Conservation (phyloP, 2,888 invertebrate genomes). For the Mimachlamys varia region DNA sequence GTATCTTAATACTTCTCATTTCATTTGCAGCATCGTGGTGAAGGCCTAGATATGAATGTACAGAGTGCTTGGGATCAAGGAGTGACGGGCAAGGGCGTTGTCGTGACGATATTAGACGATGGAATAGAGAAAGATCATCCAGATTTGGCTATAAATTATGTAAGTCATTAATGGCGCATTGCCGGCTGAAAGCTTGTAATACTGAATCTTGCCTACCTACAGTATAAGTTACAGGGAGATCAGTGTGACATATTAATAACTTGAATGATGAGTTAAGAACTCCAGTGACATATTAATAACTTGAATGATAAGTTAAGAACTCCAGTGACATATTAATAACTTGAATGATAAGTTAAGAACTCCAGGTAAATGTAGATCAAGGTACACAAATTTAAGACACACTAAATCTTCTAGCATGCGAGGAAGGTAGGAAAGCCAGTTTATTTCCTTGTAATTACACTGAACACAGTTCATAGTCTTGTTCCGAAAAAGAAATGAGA, state of each 20-base stretch:
- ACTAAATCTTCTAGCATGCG: neutral
- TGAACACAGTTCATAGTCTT: too few relatives aligned
- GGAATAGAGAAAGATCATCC: conserved; percentile 98
- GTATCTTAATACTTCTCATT: neutral
- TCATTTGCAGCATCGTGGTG: conserved; percentile 86
- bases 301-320: too few relatives aligned
- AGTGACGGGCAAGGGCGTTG: conserved; percentile 95
- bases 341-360: too few relatives aligned
- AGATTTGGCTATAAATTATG: conserved; percentile 94
- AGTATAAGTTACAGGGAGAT: neutral
- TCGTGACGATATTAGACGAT: conserved; percentile 98
- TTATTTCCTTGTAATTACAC: neutral
- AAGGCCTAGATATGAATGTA: conserved; percentile 93
- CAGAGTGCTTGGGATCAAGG: conserved; percentile 97
- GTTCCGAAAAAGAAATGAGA: too few relatives aligned
- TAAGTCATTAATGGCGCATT: conserved; percentile 83
- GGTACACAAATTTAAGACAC: neutral
- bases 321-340: too few relatives aligned
- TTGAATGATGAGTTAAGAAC: too few relatives aligned
- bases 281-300: too few relatives aligned
- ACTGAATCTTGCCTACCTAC: neutral
- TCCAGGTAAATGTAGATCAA: neutral
- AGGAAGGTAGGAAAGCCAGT: neutral
- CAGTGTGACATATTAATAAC: neutral
- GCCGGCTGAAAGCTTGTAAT: neutral